Evolutionary conservation across 2,113 vertebrate genomes (phyloP).

Genomic region (Macquaria australasica): DNA sequence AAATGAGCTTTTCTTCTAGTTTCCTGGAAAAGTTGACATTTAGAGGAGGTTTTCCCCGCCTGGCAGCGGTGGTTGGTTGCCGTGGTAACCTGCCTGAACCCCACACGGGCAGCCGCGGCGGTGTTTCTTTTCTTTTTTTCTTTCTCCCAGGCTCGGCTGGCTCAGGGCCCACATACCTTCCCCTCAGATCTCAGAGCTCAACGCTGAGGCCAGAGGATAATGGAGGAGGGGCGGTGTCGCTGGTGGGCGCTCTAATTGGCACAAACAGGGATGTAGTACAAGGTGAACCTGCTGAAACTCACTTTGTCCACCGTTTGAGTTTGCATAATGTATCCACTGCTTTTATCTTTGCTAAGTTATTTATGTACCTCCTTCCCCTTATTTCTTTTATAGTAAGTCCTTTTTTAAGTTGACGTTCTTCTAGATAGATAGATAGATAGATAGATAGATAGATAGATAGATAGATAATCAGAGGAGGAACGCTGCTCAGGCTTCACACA

Average conservation of each 20-base stretch:
- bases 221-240: slow-evolving; percentile 4
- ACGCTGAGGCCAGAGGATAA: slow-evolving; percentile 35
- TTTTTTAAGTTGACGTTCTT: background rate
- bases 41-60: background rate
- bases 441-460: background rate
- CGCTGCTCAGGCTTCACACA: background rate
- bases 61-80: slow-evolving; percentile 36
- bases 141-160: slow-evolving; percentile 64
- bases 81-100: slow-evolving; percentile 45
- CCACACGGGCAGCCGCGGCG: slow-evolving; percentile 25
- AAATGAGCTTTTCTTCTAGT: slow-evolving; percentile 48
- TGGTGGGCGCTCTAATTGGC: slow-evolving; percentile 31
- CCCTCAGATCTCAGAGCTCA: slow-evolving; percentile 1
- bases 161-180: slow-evolving; percentile 65
- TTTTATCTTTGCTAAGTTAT: background rate
- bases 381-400: background rate
- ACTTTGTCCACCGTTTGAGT: background rate
- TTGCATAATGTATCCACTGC: background rate
- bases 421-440: background rate
- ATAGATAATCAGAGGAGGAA: background rate
- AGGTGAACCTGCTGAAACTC: slow-evolving; percentile 40
- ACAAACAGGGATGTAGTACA: slow-evolving; percentile 20
- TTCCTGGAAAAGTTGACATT: slow-evolving; percentile 65
- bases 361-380: no score
- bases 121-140: background rate